These are phyloP conservation scores for Hirtodrosophila trivittata DNA, from an alignment of 2,888 invertebrate species.

Conservation along the genomic window DNA sequence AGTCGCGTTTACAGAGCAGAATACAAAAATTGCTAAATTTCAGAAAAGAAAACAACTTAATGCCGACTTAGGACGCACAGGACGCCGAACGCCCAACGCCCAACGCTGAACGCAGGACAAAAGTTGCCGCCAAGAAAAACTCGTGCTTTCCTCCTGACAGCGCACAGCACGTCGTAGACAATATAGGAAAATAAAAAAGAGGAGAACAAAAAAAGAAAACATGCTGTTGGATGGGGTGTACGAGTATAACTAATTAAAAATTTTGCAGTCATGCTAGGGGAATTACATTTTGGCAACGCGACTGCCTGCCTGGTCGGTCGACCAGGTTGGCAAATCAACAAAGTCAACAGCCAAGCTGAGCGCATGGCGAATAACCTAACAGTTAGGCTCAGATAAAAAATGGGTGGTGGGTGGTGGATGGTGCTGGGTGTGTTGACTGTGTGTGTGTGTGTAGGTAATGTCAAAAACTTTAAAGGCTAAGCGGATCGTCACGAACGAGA, in stretches of 20 bases:
- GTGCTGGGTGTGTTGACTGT: background rate
- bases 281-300: slow-evolving; percentile 68
- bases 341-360: slow-evolving; percentile 49
- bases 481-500: slow-evolving; percentile 54
- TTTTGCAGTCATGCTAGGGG: slow-evolving; percentile 77
- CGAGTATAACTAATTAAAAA: slow-evolving; percentile 71
- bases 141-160: slow-evolving; percentile 13
- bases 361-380: slow-evolving; percentile 31
- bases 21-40: slow-evolving; percentile 67
- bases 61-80: slow-evolving; percentile 52
- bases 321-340: slow-evolving; percentile 72
- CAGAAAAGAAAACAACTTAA: slow-evolving; percentile 68
- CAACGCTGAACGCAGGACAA: too few species aligned
- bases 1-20: slow-evolving; percentile 48
- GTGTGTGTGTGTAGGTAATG: slow-evolving; percentile 27
- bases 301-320: slow-evolving; percentile 52
- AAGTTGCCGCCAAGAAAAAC: slow-evolving; percentile 32
- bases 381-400: slow-evolving; percentile 7
- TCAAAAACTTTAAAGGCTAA: slow-evolving; percentile 63
- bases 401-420: background rate
- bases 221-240: slow-evolving; percentile 12
- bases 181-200: slow-evolving; percentile 15
- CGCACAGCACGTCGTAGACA: slow-evolving; percentile 16
- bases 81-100: too few species aligned
- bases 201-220: slow-evolving; percentile 23